A percentile compares a stretch with the other conserved stretches of the same genome.
phyloP scores from a whole-genome alignment of 2,888 invertebrate genomes.

The Andrena trimmerana region DNA sequence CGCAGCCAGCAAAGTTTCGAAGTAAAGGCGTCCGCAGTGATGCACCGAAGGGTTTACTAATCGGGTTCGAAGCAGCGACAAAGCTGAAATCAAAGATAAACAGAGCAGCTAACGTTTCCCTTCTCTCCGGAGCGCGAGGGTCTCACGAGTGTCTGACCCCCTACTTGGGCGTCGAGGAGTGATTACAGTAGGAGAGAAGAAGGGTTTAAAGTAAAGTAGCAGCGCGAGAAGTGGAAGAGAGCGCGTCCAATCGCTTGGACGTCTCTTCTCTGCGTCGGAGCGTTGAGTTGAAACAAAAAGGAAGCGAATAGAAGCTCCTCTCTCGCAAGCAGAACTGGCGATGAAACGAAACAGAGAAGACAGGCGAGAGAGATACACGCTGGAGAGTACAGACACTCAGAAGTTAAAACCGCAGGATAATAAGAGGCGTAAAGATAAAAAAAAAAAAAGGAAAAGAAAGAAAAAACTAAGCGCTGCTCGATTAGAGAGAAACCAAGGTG shows the following conservation, averaged over 20 bases:
- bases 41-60: too few species aligned
- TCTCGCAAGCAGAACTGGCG: constrained; percentile 49
- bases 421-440: background rate
- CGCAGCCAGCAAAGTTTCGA: constrained; percentile 7
- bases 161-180: background rate
- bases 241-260: background rate
- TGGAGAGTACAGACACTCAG: constrained; percentile 32
- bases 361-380: constrained; percentile 35
- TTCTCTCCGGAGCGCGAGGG: background rate
- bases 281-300: constrained; percentile 16
- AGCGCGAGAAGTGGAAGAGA: background rate
- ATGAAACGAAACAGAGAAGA: constrained; percentile 32
- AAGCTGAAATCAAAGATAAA: background rate
- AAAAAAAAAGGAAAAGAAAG: background rate
- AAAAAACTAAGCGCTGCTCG: background rate
- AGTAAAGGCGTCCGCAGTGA: background rate
- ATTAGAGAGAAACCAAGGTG: constrained; percentile 39
- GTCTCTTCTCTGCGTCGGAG: background rate
- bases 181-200: background rate
- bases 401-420: background rate
- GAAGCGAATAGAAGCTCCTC: constrained; percentile 55
- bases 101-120: background rate
- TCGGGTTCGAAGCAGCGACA: too few species aligned
- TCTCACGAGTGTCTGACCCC: background rate
- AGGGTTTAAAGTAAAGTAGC: background rate